Evolutionary conservation across 2,113 vertebrate genomes (phyloP).

Genomic region (Seriola rivoliana): DNA sequence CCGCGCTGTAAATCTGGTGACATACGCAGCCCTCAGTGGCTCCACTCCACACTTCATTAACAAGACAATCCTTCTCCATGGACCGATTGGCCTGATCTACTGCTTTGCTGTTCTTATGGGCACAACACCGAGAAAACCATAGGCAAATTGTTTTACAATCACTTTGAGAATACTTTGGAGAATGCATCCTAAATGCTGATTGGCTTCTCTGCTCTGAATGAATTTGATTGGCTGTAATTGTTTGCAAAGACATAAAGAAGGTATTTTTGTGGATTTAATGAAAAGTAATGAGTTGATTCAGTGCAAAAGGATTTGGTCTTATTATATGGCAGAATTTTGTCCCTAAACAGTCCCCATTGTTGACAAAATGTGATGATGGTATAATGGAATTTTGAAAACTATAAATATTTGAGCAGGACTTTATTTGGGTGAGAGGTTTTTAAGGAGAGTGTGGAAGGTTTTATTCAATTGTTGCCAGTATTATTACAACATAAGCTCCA

Average conservation of each 20-base stretch:
- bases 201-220: conserved; percentile 12
- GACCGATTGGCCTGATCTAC: conserved; percentile 62
- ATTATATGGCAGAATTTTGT: not conserved
- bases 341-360: not conserved
- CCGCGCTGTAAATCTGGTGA: conserved; percentile 73
- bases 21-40: conserved; percentile 66
- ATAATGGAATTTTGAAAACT: conserved; percentile 34
- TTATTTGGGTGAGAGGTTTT: conserved; percentile 46
- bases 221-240: conserved; percentile 23
- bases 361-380: conserved; percentile 3
- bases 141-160: conserved; percentile 46
- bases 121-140: conserved; percentile 23
- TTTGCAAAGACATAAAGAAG: conserved; percentile 9
- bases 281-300: conserved; percentile 15
- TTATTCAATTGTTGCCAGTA: conserved; percentile 51
- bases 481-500: conserved; percentile 49
- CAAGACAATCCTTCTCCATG: conserved; percentile 68
- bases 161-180: conserved; percentile 25
- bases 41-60: conserved; percentile 79
- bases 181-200: conserved; percentile 18
- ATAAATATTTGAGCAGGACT: conserved; percentile 47
- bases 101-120: conserved; percentile 16
- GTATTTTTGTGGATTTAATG: conserved; percentile 5
- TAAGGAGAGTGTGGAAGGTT: conserved; percentile 27
- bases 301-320: conserved; percentile 4